Evolutionary conservation across 2,888 invertebrate genomes (phyloP).

Genomic region (Epistrophella euchroma): DNA sequence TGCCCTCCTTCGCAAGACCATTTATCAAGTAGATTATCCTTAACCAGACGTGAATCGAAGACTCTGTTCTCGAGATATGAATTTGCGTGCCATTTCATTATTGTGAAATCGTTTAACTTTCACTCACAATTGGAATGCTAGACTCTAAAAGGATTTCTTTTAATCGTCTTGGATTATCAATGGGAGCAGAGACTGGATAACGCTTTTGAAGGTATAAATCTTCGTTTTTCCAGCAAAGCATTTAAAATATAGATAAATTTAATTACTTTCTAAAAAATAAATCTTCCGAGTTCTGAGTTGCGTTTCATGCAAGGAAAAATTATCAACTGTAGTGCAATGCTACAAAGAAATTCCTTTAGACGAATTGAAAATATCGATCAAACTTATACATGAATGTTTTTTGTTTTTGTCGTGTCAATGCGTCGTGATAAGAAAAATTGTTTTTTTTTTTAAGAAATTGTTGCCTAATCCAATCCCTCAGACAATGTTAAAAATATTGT

Average conservation of each 20-base stretch:
- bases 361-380: conserved; percentile 18
- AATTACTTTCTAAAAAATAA: neutral
- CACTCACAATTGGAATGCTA: conserved; percentile 83
- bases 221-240: conserved; percentile 82
- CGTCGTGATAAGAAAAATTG: neutral
- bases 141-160: conserved; percentile 82
- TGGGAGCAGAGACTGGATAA: conserved; percentile 79
- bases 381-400: neutral
- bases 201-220: conserved; percentile 80
- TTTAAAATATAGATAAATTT: conserved; percentile 62
- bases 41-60: conserved; percentile 83
- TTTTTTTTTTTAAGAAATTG: neutral
- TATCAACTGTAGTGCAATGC: conserved; percentile 46
- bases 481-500: neutral
- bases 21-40: conserved; percentile 82
- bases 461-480: neutral
- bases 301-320: conserved; percentile 15
- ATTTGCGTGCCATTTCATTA: conserved; percentile 80
- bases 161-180: conserved; percentile 77
- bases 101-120: conserved; percentile 48
- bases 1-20: conserved; percentile 81
- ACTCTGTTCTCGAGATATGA: conserved; percentile 82
- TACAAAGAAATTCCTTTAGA: conserved; percentile 39
- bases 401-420: neutral
- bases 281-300: neutral